Percentiles rank a stretch among this genome's conserved stretches.
Evolutionary conservation across 2,113 vertebrate species (phyloP).

Genomic region (Trichomycterus rosablanca): DNA sequence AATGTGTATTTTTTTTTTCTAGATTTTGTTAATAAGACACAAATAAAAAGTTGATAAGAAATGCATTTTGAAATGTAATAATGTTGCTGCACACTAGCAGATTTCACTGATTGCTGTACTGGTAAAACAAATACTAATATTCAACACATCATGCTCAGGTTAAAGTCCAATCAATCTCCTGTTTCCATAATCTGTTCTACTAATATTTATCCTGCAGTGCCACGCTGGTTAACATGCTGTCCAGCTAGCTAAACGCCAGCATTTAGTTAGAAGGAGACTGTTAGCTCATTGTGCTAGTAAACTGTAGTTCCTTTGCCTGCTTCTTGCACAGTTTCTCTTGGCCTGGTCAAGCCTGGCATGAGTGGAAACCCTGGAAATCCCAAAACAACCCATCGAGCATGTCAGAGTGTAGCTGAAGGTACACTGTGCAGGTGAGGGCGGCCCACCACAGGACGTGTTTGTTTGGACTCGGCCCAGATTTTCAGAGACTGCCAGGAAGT

Average conservation of each 20-base stretch:
- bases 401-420: slow-evolving; percentile 51
- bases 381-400: slow-evolving; percentile 51
- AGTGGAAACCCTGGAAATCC: slow-evolving; percentile 42
- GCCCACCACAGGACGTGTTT: slow-evolving; percentile 77
- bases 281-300: slow-evolving; percentile 40
- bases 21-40: too few relatives aligned
- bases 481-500: slow-evolving; percentile 73
- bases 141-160: slow-evolving; percentile 1
- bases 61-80: too few relatives aligned
- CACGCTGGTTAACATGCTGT: slow-evolving; percentile 26
- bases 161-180: slow-evolving; percentile 24
- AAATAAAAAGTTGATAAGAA: too few relatives aligned
- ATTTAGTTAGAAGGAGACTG: slow-evolving; percentile 32
- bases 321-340: slow-evolving; percentile 41
- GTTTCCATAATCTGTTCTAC: slow-evolving; percentile 29
- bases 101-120: too few relatives aligned
- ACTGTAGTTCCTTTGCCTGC: slow-evolving; percentile 36
- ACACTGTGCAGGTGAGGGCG: slow-evolving; percentile 82
- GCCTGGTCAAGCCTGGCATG: slow-evolving; percentile 20
- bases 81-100: too few relatives aligned
- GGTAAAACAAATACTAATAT: neutral
- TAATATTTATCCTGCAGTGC: slow-evolving; percentile 36
- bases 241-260: slow-evolving; percentile 29
- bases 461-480: slow-evolving; percentile 79
- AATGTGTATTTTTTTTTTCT: too few relatives aligned